Evolutionary conservation across 2,113 vertebrate genomes (phyloP).

Genomic region (Malurus alboscapulatus): DNA sequence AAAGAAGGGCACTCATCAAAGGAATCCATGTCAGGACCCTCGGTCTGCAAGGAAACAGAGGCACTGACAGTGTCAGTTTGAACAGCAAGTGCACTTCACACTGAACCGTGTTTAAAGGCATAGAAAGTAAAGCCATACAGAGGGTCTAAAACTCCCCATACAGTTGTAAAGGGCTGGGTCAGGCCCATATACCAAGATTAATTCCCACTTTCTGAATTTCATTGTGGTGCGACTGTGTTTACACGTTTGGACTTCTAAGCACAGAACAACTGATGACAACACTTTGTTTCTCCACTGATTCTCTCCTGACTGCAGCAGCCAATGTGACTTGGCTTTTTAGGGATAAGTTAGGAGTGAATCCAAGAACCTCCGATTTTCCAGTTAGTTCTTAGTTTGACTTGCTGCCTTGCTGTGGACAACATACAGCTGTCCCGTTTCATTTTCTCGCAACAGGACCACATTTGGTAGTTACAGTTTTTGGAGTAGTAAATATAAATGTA

Average conservation of each 20-base stretch:
- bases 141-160: not conserved
- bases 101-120: not conserved
- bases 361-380: not conserved
- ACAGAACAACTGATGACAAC: accelerated
- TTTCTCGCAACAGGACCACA: not conserved
- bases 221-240: not conserved
- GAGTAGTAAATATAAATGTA: not conserved
- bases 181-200: not conserved
- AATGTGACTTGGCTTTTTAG: not conserved
- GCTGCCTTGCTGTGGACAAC: not conserved
- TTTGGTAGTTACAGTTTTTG: not conserved
- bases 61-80: not conserved
- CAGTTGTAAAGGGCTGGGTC: not conserved
- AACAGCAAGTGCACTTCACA: not conserved
- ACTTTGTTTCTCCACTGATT: not conserved
- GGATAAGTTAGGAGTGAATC: not conserved
- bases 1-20: not conserved
- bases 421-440: not conserved
- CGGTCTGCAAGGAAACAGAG: not conserved
- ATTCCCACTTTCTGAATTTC: not conserved
- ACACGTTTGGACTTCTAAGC: not conserved
- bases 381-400: not conserved
- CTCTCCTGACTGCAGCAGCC: not conserved
- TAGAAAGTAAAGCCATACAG: not conserved
- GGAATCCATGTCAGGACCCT: not conserved